A percentile compares a stretch with the other conserved stretches of the same genome.
phyloP scores from a whole-genome alignment of 2,797 vertebrate genomes.

The Diceros bicornis region DNA sequence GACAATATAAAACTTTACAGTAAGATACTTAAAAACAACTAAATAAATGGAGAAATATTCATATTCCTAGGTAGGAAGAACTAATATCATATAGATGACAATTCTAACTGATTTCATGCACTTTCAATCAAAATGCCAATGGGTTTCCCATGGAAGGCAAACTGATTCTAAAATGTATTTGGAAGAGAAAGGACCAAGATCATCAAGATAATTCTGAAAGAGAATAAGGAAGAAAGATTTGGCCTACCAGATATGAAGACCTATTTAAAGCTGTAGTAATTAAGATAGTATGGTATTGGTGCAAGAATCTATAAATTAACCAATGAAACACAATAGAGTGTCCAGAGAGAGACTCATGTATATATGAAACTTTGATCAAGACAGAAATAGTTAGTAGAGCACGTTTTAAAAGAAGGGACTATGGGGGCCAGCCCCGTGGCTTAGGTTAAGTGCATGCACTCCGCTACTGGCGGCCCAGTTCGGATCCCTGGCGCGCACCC shows the following conservation, averaged over 20 bases:
- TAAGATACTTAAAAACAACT: conserved; percentile 20
- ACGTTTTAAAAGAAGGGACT: neutral
- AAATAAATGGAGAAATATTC: neutral
- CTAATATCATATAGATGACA: neutral
- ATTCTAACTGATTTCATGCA: neutral
- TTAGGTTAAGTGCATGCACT: too few species aligned
- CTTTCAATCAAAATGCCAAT: conserved; percentile 26
- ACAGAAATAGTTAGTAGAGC: neutral
- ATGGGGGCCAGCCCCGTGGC: neutral
- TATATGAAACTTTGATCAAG: neutral
- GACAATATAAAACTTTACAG: neutral
- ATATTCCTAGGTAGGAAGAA: neutral
- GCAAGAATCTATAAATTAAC: neutral
- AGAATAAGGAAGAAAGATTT: neutral
- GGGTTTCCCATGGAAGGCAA: neutral
- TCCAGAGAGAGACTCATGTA: neutral
- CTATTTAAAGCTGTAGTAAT: neutral
- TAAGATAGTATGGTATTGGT: neutral
- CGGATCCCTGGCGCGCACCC: too few species aligned
- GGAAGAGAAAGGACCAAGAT: neutral
- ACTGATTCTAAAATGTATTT: neutral
- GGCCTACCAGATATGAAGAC: neutral
- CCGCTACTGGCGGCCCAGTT: too few species aligned
- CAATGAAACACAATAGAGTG: neutral
- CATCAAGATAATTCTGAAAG: neutral